Base-by-base conservation (phyloP, 2,888 invertebrate species). In the Synergus japonicus region DNA sequence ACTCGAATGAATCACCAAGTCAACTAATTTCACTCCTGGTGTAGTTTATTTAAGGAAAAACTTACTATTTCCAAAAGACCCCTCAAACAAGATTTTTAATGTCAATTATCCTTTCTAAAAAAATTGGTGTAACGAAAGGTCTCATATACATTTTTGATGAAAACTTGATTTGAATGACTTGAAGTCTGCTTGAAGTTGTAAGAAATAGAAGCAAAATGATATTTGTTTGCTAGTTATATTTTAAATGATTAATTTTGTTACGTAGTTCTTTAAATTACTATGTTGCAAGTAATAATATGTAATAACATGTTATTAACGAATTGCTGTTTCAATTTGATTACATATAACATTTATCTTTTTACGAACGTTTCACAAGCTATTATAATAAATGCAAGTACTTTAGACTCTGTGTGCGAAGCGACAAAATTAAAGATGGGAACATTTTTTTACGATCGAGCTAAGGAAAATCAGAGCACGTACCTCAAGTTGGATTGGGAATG, bases 1-100 rank as follows among this genome's bases (percentile, higher is more conserved):
- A 63, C 43, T 67, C 5, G 63, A 76, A 64, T 83, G 83, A 83
- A 81, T 83, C 83, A 83, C 79, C 81, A 78, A 69, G 22, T 46
- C 54, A 37, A 29, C 37, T 54, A 73, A 41, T 73, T 54, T 54
- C 29, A 22, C 69, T n/a, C 49, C 29, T n/a, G n/a, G 54, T 12
- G 13, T 49, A 73, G 49, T 54, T 37, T 54, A 73, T 73, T 73
- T 73, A 73, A 73, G 73, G 54, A 41, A 73, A 73, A 54, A 73
- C 49, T 13, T 73, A 49, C 73, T 54, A n/a, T 54, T n/a, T 73
- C 18, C 37, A 4, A 73, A 49, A 66, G 2, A 9, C 7, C n/a
- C 54, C n/a, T n/a, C 0, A 9, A 18, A n/a, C 2, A 9, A 18
- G 7, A 37, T 37, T 5, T 7, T 5, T 37, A 29, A 29, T 29